Evolutionary conservation across 2,113 vertebrate genomes (phyloP), one percentile per base, ranked within the genome.

Genomic region (Labeo catla): DNA sequence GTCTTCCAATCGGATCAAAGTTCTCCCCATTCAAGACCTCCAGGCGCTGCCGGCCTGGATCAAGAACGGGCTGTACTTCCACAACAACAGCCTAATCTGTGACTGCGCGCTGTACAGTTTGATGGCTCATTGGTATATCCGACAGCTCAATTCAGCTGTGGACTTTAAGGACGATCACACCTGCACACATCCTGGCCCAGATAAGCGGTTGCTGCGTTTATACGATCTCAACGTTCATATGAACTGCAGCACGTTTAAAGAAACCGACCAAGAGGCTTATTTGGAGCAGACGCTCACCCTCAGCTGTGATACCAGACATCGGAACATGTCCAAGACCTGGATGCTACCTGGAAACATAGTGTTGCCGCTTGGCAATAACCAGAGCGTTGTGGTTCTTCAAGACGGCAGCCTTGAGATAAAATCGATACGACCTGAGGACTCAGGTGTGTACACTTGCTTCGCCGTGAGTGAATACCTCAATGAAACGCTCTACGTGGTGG

Each of bases 1-100:
- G 36, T 99, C 98, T 5, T 96, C 95, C 84, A 99, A 99, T 93
- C 95, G 90, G 79, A 96, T 99, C 10, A 98, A 97, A 85, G 52
- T 11, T 8, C 84, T 99, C 76, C 95, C 95, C 0, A 78, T 96
- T 4, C 89, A 92, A 0, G 97, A 98, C 83, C 94, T 99, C 72
- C 94, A 95, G 88, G 90, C 84, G 0, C 93, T 99, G 88, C 98
- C 98, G 0, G 96, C 97, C 1, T 98, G 96, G 95, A 90, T 99
- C 68, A 97, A 95, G 76, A 98, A 99, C 0, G 97, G 98, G 59
- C 95, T 99, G 73, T 99, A 99, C 91, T 94, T 99, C 10, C 98
- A 99, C 88, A 95, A 92, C 91, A 99, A 99, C 93, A 95, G 97
- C 0, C 86, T 99, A 79, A 76, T 70, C 47, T 99, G 98, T 81